Conservation (phyloP, 2,797 vertebrate species). For the Neosilurus hyrtlii region DNA sequence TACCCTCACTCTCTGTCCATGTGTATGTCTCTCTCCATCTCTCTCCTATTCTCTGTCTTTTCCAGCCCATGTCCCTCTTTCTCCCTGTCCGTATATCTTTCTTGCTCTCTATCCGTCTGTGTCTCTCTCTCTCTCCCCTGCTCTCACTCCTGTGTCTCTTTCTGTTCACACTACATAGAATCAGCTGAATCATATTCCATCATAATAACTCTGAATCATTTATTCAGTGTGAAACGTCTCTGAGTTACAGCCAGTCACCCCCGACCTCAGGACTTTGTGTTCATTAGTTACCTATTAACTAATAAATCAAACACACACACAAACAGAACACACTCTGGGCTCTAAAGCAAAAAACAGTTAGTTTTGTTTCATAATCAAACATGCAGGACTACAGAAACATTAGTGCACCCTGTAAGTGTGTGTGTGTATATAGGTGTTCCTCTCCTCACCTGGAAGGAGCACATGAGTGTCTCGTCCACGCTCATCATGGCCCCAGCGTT, state of each 20-base stretch:
- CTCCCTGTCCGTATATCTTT: neutral
- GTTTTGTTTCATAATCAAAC: neutral
- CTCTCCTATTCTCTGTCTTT: neutral
- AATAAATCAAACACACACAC: neutral
- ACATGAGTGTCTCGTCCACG: conserved; percentile 82
- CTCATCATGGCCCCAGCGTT: conserved; percentile 84
- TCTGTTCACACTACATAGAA: neutral
- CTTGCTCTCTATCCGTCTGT: neutral
- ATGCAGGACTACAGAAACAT: neutral
- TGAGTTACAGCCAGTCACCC: neutral
- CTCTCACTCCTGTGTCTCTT: neutral
- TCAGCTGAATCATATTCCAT: neutral
- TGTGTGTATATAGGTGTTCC: neutral
- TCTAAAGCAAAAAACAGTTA: neutral
- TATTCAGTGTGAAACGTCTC: neutral
- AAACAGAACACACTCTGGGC: neutral
- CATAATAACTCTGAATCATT: neutral
- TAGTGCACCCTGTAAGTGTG: neutral
- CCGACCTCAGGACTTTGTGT: neutral
- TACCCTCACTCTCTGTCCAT: neutral
- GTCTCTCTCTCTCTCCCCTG: neutral
- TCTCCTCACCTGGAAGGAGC: conserved; percentile 76
- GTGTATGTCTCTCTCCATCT: neutral
- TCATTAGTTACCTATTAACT: neutral
- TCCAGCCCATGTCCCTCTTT: neutral